These are phyloP conservation scores for Apostichopus parvimensis DNA, from an alignment of 35 echinoderm and acorn worm species.

Conservation along the genomic window DNA sequence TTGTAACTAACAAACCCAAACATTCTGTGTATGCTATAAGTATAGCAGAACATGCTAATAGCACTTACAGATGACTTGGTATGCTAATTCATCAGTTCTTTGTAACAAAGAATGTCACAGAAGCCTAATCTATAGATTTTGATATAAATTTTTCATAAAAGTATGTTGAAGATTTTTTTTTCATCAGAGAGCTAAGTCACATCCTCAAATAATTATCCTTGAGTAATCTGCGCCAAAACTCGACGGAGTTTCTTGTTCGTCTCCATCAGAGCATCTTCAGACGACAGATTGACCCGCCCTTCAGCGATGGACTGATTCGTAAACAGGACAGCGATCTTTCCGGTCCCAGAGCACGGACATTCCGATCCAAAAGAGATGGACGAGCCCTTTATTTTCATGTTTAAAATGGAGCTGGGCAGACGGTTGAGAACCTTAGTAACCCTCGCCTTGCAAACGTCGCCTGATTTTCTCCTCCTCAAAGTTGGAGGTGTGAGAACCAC, in stretches of 20 bases:
- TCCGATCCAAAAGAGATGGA: neutral
- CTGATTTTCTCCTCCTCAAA: neutral
- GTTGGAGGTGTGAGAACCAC: neutral
- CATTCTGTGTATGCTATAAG: too few species aligned
- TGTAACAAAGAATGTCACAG: too few species aligned
- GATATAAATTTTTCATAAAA: too few species aligned
- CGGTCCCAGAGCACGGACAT: neutral
- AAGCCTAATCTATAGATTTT: too few species aligned
- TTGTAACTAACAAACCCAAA: too few species aligned
- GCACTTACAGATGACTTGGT: too few species aligned
- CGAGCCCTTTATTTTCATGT: neutral
- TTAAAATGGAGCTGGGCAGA: neutral
- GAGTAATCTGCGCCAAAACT: neutral
- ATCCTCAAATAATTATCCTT: too few species aligned
- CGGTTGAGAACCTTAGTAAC: neutral
- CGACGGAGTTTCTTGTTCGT: neutral
- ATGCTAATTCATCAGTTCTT: too few species aligned
- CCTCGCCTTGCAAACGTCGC: neutral
- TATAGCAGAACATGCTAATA: too few species aligned
- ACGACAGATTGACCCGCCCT: neutral
- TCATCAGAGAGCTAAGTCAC: too few species aligned
- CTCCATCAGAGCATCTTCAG: slow-evolving; percentile 8
- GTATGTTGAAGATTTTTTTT: too few species aligned
- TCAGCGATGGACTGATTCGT: neutral
- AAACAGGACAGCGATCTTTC: slow-evolving; percentile 8